Base-by-base conservation (phyloP, 2,888 invertebrate genomes). In the Spatulosminthurus flaviceps region DNA sequence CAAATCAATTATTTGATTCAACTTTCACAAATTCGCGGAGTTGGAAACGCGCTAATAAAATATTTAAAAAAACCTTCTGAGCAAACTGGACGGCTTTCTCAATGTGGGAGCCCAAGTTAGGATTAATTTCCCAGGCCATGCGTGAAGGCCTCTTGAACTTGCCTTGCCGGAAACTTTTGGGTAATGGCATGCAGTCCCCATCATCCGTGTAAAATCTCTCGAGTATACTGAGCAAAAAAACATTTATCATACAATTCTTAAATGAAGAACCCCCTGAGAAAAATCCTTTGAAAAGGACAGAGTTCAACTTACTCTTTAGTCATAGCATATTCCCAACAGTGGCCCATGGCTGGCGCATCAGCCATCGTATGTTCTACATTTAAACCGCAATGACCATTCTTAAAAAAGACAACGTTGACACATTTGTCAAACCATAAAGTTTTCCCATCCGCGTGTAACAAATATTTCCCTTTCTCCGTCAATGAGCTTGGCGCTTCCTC, bases 361-460 rank as follows among this genome's bases (percentile, higher is more conserved):
- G 88, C 89, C 83, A 87, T 87, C 1, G 88, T 87, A 81, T 89
- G 89, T 82, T 89, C 89, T 81, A 88, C 88, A 84, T 89, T 89
- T 29, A 89, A 74, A 16, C 89, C 89, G 81, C 88, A 86, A 71
- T 87, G 86, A n/a, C 88, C 89, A 84, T 89, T 87, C 60, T 86
- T 86, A 85, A 88, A 88, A 76, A 88, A 86, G 9, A 88, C 80
- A 22, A 89, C 66, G 80, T 87, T 88, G 72, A 88, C 84, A 78
- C 87, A 87, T 83, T 89, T 89, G 85, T 89, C 89, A 86, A 88
- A 89, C 89, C 89, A 89, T 29, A 88, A 81, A 1, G 87, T 86
- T 70, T 86, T 86, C 0, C 89, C 88, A 83, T 88, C 88, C 0
- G 88, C 88, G 83, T 88, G 88, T 1, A 89, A 84, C 13, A 89